Evolutionary conservation across 2,113 vertebrate genomes (phyloP).

Genomic region (Acinonyx jubatus): DNA sequence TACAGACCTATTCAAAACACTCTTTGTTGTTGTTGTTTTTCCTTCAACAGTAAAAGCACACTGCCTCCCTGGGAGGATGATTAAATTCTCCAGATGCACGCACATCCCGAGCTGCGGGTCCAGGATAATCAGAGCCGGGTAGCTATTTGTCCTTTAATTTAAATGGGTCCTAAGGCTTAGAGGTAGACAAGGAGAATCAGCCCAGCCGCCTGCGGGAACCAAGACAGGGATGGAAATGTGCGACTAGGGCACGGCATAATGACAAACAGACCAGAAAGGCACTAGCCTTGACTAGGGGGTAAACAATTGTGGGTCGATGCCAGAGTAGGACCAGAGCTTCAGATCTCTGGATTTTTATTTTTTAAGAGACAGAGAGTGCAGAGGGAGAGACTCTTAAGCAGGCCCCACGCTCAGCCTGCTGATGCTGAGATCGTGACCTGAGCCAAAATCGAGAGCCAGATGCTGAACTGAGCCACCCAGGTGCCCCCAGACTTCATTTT

Average conservation of each 20-base stretch:
- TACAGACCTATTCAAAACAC: background rate
- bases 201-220: background rate
- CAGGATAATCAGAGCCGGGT: constrained; percentile 57
- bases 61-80: constrained; percentile 33
- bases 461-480: background rate
- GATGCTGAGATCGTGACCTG: background rate
- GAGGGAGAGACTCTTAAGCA: background rate
- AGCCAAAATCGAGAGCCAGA: background rate
- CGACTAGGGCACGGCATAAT: background rate
- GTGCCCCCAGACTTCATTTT: background rate
- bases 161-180: constrained; percentile 48
- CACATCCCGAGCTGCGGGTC: background rate
- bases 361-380: background rate
- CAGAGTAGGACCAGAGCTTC: background rate
- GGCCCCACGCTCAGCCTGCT: background rate
- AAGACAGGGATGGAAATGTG: background rate
- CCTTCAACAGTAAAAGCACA: background rate
- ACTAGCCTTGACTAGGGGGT: background rate
- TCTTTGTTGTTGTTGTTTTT: background rate
- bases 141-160: constrained; percentile 64
- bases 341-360: background rate
- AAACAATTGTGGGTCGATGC: background rate
- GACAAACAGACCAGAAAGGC: background rate
- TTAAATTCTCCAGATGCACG: constrained; percentile 48
- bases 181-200: constrained; percentile 26